Base-by-base conservation (phyloP, 2,797 vertebrate species). In the Austrolebias charrua region DNA sequence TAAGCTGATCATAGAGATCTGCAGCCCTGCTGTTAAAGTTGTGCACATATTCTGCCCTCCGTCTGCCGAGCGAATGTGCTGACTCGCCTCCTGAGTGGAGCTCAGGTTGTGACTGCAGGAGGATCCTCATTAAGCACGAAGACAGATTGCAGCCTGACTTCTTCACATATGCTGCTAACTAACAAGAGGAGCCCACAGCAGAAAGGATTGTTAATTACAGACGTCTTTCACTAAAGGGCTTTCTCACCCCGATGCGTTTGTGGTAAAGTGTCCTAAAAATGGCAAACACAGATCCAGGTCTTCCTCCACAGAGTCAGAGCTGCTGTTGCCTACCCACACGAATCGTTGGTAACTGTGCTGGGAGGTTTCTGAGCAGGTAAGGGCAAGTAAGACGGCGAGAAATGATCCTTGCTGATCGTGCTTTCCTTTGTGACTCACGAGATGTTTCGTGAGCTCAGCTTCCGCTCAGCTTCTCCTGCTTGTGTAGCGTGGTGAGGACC, bases 151-250 rank as follows among this genome's bases (percentile, higher is more conserved):
- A 68, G 66, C 75, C 80, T 68, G 72, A 85, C 84, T 86, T 62
- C 76, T 65, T 12, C 79, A 88, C 91, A 93, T 90, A 92, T 90
- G 92, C 75, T 88, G 88, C 81, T 66, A 75, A 80, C 89, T 93
- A 92, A 92, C 80, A 82, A 92, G 90, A 73, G 73, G 73, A 71
- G 84, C 92, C 84, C 70, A 66, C 59, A 86, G 92, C 87, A 79
- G 66, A 84, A 85, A 83, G 72, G 55, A 81, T 59, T n/a, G 59
- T 70, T 84, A 76, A 85, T 89, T 86, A 84, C 60, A 35, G 66
- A 80, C 66, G 80, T 78, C 58, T 82, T 66, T 60, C 57, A n/a
- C n/a, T n/a, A n/a, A n/a, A 54, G 58, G 71, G 67, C 66, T n/a
- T n/a, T n/a, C n/a, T n/a, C n/a, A n/a, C n/a, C n/a, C n/a, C n/a